Percentiles rank a stretch among this genome's conserved stretches.
These are phyloP conservation scores for Alexandromys fortis DNA, from an alignment of 2,113 vertebrate genomes.

Conservation along the genomic window DNA sequence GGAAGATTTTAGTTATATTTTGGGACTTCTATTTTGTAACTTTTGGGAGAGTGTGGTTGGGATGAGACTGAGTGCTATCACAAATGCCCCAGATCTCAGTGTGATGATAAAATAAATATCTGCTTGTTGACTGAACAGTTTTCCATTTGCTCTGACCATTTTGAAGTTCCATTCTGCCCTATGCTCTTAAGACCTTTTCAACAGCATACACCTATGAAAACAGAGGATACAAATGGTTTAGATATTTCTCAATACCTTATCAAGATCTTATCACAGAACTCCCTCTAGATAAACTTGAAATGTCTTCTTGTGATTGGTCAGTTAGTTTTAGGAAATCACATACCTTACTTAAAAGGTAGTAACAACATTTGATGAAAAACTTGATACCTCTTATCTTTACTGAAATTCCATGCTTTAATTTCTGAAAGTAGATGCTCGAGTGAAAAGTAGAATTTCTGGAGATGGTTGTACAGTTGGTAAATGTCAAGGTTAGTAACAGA, in stretches of 20 bases:
- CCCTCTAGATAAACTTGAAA: not conserved
- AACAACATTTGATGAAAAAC: not conserved
- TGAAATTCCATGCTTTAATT: not conserved
- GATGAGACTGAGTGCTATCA: not conserved
- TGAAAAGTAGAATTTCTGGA: not conserved
- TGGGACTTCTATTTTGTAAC: too few species aligned
- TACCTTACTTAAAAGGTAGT: not conserved
- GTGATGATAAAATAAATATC: not conserved
- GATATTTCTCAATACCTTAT: not conserved
- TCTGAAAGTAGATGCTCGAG: too few species aligned
- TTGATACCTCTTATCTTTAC: not conserved
- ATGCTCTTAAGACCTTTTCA: not conserved
- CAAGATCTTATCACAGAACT: not conserved
- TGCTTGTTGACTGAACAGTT: not conserved
- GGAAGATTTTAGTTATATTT: not conserved
- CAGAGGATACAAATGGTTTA: not conserved
- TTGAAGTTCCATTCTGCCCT: not conserved
- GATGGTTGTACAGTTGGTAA: not conserved
- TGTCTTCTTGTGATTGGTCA: not conserved
- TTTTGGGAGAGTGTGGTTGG: not conserved
- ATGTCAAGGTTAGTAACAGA: not conserved
- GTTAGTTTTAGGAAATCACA: not conserved
- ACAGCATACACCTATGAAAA: not conserved
- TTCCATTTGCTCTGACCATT: not conserved
- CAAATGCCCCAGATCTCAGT: not conserved